A percentile compares a stretch with the other conserved stretches of the same genome.
Evolutionary conservation across 2,888 invertebrate genomes (phyloP).

Genomic region (Cryptocheilus praepositus): DNA sequence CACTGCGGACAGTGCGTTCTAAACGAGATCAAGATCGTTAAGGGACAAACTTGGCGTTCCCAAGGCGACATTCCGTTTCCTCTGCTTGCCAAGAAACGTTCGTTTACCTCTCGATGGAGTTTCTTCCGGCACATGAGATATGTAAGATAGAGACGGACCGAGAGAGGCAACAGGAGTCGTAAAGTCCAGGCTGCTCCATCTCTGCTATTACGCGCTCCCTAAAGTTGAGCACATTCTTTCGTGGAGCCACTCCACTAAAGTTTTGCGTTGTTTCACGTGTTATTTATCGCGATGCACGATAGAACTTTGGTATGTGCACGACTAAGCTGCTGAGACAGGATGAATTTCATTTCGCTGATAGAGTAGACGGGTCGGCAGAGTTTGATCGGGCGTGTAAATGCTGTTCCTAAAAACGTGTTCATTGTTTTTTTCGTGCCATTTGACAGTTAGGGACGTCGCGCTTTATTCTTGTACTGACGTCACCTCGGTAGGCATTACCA

Average conservation of each 20-base stretch:
- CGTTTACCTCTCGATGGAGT: conserved; percentile 28
- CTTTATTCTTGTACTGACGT: neutral
- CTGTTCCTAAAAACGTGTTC: too few relatives aligned
- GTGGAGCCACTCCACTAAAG: too few relatives aligned
- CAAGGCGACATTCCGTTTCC: conserved; percentile 15
- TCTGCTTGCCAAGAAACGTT: conserved; percentile 19
- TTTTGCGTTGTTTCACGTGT: too few relatives aligned
- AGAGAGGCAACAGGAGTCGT: conserved; percentile 17
- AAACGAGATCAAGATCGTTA: conserved; percentile 15
- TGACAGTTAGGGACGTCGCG: neutral
- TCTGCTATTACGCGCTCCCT: too few relatives aligned
- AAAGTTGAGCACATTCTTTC: too few relatives aligned
- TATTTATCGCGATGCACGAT: too few relatives aligned
- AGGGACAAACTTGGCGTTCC: neutral
- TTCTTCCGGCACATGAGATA: conserved; percentile 15
- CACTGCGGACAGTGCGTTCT: conserved; percentile 8
- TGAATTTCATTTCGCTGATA: too few relatives aligned
- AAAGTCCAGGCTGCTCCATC: conserved; percentile 7
- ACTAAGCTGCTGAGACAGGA: too few relatives aligned
- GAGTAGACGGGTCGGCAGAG: too few relatives aligned
- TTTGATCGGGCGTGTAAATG: too few relatives aligned
- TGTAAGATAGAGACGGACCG: neutral
- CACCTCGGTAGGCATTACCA: neutral
- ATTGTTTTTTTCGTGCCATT: too few relatives aligned
- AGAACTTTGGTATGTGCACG: too few relatives aligned